Conservation (phyloP, 2,797 vertebrate genomes). For the Loris lydekkerianus region DNA sequence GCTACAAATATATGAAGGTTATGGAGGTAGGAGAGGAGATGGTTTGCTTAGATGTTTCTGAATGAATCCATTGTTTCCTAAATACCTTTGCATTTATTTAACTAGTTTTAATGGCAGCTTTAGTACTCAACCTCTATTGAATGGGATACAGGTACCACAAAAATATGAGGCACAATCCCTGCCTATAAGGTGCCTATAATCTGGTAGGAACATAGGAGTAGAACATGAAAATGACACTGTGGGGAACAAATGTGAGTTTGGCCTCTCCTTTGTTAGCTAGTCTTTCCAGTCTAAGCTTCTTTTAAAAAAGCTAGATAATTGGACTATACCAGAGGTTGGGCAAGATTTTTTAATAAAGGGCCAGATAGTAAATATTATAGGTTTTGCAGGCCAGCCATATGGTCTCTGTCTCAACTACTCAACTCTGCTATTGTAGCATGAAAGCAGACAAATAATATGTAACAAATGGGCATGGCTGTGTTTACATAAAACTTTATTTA, state of each 20-base stretch:
- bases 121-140: neutral
- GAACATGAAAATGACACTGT: neutral
- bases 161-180: neutral
- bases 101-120: neutral
- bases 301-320: conserved; percentile 2
- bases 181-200: neutral
- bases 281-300: neutral
- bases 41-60: neutral
- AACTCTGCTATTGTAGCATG: neutral
- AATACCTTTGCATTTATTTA: neutral
- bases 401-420: neutral
- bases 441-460: neutral
- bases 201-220: neutral
- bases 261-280: neutral
- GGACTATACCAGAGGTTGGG: neutral
- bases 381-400: neutral
- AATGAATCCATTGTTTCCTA: neutral
- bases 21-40: neutral
- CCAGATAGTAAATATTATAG: conserved; percentile 27
- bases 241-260: neutral
- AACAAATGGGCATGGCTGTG: neutral
- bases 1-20: neutral
- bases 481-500: conserved; percentile 49
- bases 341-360: neutral
- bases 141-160: neutral